phyloP scores from a whole-genome alignment of 2,113 vertebrate species.

The Odontophorus gujanensis region DNA sequence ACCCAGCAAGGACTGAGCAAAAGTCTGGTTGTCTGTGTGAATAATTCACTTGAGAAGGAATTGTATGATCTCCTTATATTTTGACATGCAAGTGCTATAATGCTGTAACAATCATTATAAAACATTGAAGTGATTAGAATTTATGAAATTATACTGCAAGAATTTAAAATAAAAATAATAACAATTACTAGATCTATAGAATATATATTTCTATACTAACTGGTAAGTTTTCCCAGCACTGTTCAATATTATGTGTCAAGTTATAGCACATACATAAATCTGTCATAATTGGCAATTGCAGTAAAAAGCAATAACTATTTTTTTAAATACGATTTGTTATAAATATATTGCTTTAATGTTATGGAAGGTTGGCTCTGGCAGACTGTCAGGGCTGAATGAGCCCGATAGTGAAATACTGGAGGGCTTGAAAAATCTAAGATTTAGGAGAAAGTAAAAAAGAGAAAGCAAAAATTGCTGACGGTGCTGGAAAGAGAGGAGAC shows the following conservation, averaged over 20 bases:
- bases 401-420: neutral
- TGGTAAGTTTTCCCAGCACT: neutral
- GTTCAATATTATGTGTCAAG: neutral
- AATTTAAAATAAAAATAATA: neutral
- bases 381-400: neutral
- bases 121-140: neutral
- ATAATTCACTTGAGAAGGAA: neutral
- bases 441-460: neutral
- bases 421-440: neutral
- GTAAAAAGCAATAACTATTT: neutral
- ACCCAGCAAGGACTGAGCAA: neutral
- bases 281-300: neutral
- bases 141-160: neutral
- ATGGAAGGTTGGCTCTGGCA: neutral
- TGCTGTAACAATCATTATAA: neutral
- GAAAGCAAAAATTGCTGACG: neutral
- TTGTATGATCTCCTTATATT: neutral
- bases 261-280: neutral
- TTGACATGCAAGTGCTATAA: neutral
- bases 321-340: neutral
- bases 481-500: neutral
- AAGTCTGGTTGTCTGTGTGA: neutral
- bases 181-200: neutral
- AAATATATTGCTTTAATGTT: neutral
- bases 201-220: neutral